Conservation (phyloP, 2,888 invertebrate genomes). For the Lithophane leautieri region DNA sequence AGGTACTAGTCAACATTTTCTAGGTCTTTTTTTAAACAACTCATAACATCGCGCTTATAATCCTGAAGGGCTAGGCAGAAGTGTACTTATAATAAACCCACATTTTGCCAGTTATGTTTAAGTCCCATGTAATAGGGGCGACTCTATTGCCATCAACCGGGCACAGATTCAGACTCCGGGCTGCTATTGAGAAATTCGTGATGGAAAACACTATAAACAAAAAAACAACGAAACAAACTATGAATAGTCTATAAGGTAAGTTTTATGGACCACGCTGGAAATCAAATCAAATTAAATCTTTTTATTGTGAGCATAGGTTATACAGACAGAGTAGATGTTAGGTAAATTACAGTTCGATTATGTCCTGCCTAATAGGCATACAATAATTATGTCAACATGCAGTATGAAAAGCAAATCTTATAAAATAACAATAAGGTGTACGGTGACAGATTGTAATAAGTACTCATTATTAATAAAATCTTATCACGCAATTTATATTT, state of each 20-base stretch:
- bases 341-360: no score
- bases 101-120: no score
- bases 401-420: no score
- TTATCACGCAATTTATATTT: no score
- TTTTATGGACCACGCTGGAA: background rate
- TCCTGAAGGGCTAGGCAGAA: background rate
- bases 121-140: background rate
- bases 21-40: background rate
- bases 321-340: no score
- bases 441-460: no score
- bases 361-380: no score
- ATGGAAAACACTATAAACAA: background rate
- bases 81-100: background rate
- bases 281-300: no score
- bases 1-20: background rate
- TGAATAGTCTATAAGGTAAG: background rate
- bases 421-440: no score
- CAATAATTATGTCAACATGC: no score
- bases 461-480: no score
- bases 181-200: background rate
- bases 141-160: background rate
- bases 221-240: background rate
- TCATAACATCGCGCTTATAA: background rate
- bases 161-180: background rate
- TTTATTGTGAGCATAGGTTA: no score